phyloP scores from a whole-genome alignment of 1,140 invertebrate species.

The Tetragonula clypearis region DNA sequence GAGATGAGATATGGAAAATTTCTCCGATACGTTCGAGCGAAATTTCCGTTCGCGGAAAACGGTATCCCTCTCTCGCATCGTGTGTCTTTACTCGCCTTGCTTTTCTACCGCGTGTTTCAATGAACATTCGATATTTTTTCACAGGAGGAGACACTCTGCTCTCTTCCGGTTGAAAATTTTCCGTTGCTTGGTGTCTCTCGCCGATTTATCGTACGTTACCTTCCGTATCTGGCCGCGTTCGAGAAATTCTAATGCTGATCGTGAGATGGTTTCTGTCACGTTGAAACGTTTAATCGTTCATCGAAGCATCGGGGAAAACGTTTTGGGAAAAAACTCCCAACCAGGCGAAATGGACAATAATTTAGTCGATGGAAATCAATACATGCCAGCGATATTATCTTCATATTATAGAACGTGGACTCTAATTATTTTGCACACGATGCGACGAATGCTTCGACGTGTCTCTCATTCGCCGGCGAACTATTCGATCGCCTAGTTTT shows the following conservation, averaged over 20 bases:
- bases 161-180: background rate
- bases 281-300: background rate
- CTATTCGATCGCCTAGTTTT: background rate
- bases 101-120: background rate
- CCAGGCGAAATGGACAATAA: background rate
- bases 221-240: background rate
- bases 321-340: background rate
- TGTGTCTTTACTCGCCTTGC: background rate
- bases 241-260: background rate
- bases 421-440: too few relatives aligned
- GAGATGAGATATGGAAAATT: background rate
- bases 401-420: too few relatives aligned
- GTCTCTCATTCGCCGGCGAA: background rate
- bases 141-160: background rate
- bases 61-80: background rate
- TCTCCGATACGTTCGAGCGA: background rate
- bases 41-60: background rate
- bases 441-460: too few relatives aligned
- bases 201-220: background rate
- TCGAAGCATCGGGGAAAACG: background rate
- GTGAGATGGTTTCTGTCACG: background rate
- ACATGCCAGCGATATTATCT: too few relatives aligned
- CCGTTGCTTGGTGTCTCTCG: background rate
- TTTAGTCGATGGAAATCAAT: too few relatives aligned
- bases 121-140: background rate